A percentile compares a stretch with the other conserved stretches of the same genome.
phyloP scores from a whole-genome alignment of 1,140 invertebrate genomes.

The Hylaeus anthracinus region DNA sequence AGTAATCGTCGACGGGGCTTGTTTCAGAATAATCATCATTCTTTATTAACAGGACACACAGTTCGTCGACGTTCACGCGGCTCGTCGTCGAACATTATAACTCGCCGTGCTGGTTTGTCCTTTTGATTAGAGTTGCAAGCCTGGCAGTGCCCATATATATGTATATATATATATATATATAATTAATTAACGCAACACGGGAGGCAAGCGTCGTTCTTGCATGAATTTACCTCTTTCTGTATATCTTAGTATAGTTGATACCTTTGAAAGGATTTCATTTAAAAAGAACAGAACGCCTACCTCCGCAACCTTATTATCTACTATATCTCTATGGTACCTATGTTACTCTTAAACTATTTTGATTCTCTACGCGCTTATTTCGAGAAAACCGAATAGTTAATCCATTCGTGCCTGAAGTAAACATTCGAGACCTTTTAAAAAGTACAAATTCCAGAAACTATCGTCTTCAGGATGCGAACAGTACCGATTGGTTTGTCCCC shows the following conservation, averaged over 20 bases:
- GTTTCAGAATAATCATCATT: neutral
- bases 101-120: constrained; percentile 55
- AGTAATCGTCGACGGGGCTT: constrained; percentile 23
- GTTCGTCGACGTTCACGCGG: constrained; percentile 29
- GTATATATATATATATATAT: constrained; percentile 1
- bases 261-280: neutral
- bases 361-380: constrained; percentile 25
- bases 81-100: constrained; percentile 58
- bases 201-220: constrained; percentile 25
- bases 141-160: constrained; percentile 69
- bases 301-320: constrained; percentile 20
- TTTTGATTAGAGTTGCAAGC: constrained; percentile 67
- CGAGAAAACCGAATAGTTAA: constrained; percentile 1
- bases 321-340: constrained; percentile 10
- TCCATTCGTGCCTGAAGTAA: too few species aligned
- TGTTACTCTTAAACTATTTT: constrained; percentile 18
- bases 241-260: neutral
- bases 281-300: neutral
- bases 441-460: too few species aligned
- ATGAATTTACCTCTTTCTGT: neutral
- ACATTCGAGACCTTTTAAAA: too few species aligned
- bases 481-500: too few species aligned
- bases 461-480: too few species aligned
- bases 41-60: neutral
- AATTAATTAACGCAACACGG: constrained; percentile 58